Evolutionary conservation across 2,888 invertebrate species (phyloP).

Genomic region (Trissolcus japonicus): DNA sequence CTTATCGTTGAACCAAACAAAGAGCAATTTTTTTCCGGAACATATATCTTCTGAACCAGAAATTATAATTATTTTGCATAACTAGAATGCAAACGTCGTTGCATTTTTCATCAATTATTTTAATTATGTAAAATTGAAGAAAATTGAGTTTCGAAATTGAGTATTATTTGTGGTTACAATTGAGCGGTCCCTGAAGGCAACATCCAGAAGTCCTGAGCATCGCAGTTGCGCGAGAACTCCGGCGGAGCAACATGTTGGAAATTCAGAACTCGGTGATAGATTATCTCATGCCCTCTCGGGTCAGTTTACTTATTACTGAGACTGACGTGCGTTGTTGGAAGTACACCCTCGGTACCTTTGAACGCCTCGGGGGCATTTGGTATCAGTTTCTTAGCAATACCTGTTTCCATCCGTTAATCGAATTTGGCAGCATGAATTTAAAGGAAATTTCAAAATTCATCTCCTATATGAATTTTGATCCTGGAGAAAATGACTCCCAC

Average conservation of each 20-base stretch:
- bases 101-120: too few species aligned
- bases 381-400: constrained; percentile 27
- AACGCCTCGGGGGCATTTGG: constrained; percentile 36
- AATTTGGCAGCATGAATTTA: too few species aligned
- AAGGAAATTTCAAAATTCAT: too few species aligned
- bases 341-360: constrained; percentile 31
- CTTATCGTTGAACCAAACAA: too few species aligned
- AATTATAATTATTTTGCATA: too few species aligned
- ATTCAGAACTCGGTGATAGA: constrained; percentile 37
- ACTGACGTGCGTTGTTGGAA: constrained; percentile 44
- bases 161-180: background rate
- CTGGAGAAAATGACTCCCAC: too few species aligned
- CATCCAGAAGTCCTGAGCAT: constrained; percentile 1
- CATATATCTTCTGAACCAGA: too few species aligned
- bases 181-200: constrained; percentile 17
- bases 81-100: too few species aligned
- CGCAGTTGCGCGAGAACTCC: constrained; percentile 2
- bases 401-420: too few species aligned
- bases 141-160: too few species aligned
- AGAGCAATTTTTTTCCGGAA: too few species aligned
- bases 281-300: constrained; percentile 37
- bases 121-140: background rate
- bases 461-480: too few species aligned
- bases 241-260: constrained; percentile 25
- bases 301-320: constrained; percentile 48